Conservation (phyloP, 2,888 invertebrate species). For the Conomelus anceps region DNA sequence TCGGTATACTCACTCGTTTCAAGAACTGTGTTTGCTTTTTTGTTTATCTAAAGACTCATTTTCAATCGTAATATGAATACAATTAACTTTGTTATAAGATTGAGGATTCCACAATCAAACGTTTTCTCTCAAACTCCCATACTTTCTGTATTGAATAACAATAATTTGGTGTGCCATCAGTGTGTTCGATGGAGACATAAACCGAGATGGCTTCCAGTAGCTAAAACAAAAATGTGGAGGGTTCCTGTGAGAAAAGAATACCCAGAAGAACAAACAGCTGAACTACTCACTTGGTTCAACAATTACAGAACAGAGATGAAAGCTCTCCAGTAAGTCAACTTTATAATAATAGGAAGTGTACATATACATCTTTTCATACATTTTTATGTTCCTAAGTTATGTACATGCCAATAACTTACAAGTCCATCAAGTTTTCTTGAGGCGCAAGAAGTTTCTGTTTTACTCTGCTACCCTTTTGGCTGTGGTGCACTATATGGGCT, state of each 20-base stretch:
- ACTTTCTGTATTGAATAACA: not conserved
- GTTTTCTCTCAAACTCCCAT: not conserved
- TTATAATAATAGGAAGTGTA: not conserved
- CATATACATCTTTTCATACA: too few species aligned
- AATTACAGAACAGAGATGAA: constrained; percentile 56
- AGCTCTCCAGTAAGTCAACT: constrained; percentile 46
- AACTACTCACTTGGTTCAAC: constrained; percentile 59
- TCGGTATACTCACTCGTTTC: too few species aligned
- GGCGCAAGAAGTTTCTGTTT: too few species aligned
- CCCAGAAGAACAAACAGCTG: constrained; percentile 56
- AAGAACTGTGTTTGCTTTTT: too few species aligned
- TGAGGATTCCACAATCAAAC: not conserved
- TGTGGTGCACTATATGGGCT: too few species aligned
- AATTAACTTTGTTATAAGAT: not conserved
- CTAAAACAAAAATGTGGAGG: constrained; percentile 70
- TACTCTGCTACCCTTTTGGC: too few species aligned
- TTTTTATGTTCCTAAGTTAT: too few species aligned
- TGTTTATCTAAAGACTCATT: not conserved
- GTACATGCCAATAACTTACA: too few species aligned
- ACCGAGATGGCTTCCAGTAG: constrained; percentile 72
- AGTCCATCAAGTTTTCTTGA: too few species aligned
- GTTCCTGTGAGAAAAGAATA: constrained; percentile 55
- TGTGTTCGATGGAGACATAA: constrained; percentile 58
- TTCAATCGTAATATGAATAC: not conserved
- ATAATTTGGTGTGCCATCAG: constrained; percentile 19